Evolutionary conservation across 2,113 vertebrate species (phyloP).

Genomic region (Pandion haliaetus): DNA sequence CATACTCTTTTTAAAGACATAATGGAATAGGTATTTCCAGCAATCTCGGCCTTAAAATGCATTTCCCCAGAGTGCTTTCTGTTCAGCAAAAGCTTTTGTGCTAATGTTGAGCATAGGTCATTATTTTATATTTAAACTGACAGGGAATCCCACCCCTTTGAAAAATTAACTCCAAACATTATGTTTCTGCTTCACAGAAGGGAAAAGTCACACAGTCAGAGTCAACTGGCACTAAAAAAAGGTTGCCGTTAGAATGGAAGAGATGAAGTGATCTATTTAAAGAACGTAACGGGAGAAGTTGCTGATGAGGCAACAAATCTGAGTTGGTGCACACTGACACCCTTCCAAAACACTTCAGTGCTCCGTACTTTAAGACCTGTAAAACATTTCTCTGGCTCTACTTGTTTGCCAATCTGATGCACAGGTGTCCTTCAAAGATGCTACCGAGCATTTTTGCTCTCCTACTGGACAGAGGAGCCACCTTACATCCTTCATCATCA

Average conservation of each 20-base stretch:
- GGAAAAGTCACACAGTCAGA: background rate
- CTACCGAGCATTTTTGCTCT: background rate
- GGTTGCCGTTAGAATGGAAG: rapidly evolving
- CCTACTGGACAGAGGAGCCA: background rate
- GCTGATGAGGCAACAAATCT: background rate
- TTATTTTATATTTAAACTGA: background rate
- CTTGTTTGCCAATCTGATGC: background rate
- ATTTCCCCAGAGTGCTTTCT: constrained; percentile 4
- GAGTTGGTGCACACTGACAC: rapidly evolving
- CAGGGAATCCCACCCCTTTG: background rate
- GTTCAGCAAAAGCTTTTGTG: background rate
- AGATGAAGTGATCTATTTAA: rapidly evolving
- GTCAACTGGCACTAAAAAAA: background rate
- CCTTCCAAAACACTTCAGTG: background rate
- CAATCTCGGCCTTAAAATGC: background rate
- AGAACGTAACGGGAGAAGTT: background rate
- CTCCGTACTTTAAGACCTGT: background rate
- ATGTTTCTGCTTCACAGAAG: background rate
- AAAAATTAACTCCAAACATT: background rate
- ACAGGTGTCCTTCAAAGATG: background rate
- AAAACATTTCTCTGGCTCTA: background rate
- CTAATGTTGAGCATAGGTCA: background rate
- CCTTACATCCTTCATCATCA: background rate
- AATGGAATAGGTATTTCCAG: background rate
- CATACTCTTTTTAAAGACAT: background rate